Evolutionary conservation across 2,797 vertebrate species (phyloP).

Genomic region (Coregonus suidteri): DNA sequence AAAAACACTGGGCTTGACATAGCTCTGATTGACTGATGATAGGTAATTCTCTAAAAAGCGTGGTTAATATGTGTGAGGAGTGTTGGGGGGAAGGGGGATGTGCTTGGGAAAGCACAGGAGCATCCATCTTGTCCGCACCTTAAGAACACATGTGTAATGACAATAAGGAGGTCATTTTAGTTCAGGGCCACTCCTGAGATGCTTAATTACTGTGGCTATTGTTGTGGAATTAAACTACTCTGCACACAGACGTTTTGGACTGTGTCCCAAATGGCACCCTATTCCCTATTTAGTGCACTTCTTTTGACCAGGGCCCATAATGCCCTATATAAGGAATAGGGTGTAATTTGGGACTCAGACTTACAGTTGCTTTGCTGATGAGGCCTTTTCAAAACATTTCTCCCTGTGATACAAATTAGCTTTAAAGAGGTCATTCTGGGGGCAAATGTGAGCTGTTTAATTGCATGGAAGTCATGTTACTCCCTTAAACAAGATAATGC

Average conservation of each 20-base stretch:
- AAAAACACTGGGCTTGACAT: neutral
- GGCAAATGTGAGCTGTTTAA: constrained; percentile 60
- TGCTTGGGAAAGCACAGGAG: constrained; percentile 32
- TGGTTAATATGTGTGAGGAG: constrained; percentile 38
- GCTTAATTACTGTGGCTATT: constrained; percentile 67
- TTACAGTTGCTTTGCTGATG: constrained; percentile 48
- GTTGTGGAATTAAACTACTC: constrained; percentile 63
- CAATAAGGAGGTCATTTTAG: constrained; percentile 56
- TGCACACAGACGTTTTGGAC: constrained; percentile 29
- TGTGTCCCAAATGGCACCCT: neutral
- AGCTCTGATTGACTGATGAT: constrained; percentile 32
- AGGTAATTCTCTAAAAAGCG: constrained; percentile 24
- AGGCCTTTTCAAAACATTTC: constrained; percentile 55
- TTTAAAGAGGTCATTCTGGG: constrained; percentile 54
- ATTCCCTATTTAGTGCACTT: neutral
- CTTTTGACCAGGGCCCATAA: neutral
- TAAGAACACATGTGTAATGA: constrained; percentile 26
- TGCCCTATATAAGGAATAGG: neutral
- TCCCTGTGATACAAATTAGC: constrained; percentile 63
- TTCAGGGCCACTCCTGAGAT: constrained; percentile 56
- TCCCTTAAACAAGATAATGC: constrained; percentile 68
- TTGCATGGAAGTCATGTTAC: constrained; percentile 59
- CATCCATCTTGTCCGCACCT: constrained; percentile 47
- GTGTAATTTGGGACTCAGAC: constrained; percentile 21
- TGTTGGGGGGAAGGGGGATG: constrained; percentile 1